Evolutionary conservation across 2,888 invertebrate genomes (phyloP).

Genomic region (Syrista parreyssii): DNA sequence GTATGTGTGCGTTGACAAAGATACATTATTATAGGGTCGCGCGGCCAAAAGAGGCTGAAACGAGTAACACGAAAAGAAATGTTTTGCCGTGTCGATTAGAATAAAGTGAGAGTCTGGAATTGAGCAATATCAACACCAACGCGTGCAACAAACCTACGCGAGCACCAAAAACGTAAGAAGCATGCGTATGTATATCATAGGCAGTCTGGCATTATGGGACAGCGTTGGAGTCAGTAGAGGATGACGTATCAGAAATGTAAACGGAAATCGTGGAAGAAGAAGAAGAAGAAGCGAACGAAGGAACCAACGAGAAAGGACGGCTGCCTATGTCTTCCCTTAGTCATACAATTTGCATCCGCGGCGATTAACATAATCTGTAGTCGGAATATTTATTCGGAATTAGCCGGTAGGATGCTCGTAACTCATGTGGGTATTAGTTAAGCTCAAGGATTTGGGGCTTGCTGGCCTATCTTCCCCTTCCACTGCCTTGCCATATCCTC

Average conservation of each 20-base stretch:
- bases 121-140: not conserved
- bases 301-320: slow-evolving; percentile 3
- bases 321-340: slow-evolving; percentile 31
- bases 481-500: slow-evolving; percentile 3
- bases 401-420: slow-evolving; percentile 59
- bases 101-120: not conserved
- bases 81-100: not conserved
- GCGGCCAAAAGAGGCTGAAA: not conserved
- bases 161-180: not conserved
- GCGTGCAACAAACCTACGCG: not conserved
- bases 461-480: slow-evolving; percentile 40
- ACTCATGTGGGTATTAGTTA: slow-evolving; percentile 64
- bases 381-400: slow-evolving; percentile 66
- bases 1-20: not conserved
- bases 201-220: not conserved
- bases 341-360: slow-evolving; percentile 62
- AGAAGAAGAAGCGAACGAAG: not conserved
- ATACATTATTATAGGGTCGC: not conserved
- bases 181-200: not conserved
- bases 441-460: slow-evolving; percentile 62
- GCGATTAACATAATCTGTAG: slow-evolving; percentile 66
- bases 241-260: not conserved
- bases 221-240: not conserved
- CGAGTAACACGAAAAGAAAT: not conserved
- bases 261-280: not conserved